These are phyloP conservation scores for Steromphala cineraria DNA, from an alignment of 2,888 invertebrate genomes.

Conservation along the genomic window DNA sequence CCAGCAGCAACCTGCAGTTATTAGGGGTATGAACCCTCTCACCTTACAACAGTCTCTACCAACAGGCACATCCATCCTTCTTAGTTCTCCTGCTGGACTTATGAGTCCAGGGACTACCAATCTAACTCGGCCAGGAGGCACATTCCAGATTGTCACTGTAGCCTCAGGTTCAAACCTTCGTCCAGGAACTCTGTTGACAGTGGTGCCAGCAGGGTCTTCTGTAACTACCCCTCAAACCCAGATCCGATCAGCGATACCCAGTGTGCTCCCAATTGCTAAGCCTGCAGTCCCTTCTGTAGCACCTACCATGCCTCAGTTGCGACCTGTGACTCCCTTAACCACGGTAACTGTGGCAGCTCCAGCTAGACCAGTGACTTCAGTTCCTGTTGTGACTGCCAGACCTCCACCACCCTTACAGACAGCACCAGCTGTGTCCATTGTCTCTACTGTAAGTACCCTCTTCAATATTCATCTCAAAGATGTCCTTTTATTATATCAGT, in stretches of 20 bases:
- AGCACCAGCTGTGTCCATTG: constrained; percentile 28
- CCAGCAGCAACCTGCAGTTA: constrained; percentile 31
- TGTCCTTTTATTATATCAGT: no score
- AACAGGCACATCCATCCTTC: constrained; percentile 39
- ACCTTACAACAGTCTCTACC: constrained; percentile 21
- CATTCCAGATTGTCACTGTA: constrained; percentile 47
- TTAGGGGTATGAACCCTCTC: constrained; percentile 32
- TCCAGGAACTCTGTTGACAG: constrained; percentile 47
- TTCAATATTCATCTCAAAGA: no score
- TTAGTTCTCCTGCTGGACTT: constrained; percentile 41
- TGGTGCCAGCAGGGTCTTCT: constrained; percentile 24
- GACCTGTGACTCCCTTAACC: constrained; percentile 18
- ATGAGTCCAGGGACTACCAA: constrained; percentile 24
- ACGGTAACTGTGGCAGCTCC: constrained; percentile 15
- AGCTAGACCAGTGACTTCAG: background rate
- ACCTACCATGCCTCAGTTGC: constrained; percentile 33
- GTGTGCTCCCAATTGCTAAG: constrained; percentile 4
- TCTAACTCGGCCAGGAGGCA: constrained; percentile 33
- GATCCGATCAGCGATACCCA: constrained; percentile 21
- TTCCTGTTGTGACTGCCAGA: constrained; percentile 4
- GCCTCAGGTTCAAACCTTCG: constrained; percentile 43
- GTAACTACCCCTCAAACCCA: background rate
- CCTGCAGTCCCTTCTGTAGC: background rate
- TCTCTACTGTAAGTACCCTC: background rate
- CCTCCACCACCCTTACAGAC: constrained; percentile 44